Base-by-base conservation (phyloP, 1,140 invertebrate genomes). In the Drosophila virilis region DNA sequence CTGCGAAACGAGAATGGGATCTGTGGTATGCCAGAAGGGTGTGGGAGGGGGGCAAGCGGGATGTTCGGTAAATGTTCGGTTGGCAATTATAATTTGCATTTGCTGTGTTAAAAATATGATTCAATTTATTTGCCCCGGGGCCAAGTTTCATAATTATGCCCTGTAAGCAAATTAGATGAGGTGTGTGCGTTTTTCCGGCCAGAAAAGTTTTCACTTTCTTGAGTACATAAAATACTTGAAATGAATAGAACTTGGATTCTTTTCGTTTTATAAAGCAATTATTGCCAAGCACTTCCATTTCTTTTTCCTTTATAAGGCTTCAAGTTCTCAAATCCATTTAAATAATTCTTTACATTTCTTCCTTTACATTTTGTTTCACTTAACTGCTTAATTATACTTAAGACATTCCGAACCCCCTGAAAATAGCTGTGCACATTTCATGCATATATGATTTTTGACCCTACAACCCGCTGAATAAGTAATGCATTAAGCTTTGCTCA, bases 21-120 rank as follows among this genome's bases (percentile, higher is more conserved):
- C 45, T 42, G 33, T 5, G 51, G n/a, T 35, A 22, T 40, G 40
- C 15, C 9, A n/a, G 17, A 2, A 32, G 46, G 32, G 10, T 22
- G 22, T 3, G 17, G 42, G 7, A 17, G 33, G 5, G n/a, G 22
- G 7, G 12, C 22, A 17, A 17, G 13, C 32, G n/a, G 33, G 28
- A 57, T 80, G 78, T 13, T 52, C 15, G 38, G 33, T 37, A 73
- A 68, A 40, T 69, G 59, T 72, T 81, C 84, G 77, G 80, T 74
- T 88, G 83, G 83, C 84, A 88, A 88, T 88, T 88, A 88, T 88
- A 88, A 89, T 88, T 88, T 78, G 78, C 83, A 86, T 86, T 85
- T 71, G 61, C 62, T 82, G 70, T 74, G 83, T 72, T 88, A 86
- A 86, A 86, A 86, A 86, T 86, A 86, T 81, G 82, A 86, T 86